Base-by-base conservation (phyloP, 2,113 vertebrate genomes). In the Chloroceryle aenea region DNA sequence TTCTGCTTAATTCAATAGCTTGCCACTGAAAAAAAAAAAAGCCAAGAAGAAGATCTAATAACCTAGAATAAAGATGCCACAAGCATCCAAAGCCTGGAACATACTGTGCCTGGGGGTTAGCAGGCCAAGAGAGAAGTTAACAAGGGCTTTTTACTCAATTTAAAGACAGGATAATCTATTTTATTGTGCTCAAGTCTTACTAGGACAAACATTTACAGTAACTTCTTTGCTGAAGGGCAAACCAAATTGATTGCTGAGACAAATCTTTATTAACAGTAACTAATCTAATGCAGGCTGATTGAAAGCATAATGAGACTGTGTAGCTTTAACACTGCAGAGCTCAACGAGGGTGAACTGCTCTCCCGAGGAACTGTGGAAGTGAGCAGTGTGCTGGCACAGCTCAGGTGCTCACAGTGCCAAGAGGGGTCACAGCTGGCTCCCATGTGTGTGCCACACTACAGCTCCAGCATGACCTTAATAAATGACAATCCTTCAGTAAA, bases 381-480 rank as follows among this genome's bases (percentile, higher is more conserved):
- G 8, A 85, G 80, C 50, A 67, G 59, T 0, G 0, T 38, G 43
- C 53, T 86, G 72, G 53, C 67, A 76, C 29, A 59, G 23, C 15
- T 10, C 16, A 9, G 19, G 69, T 17, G 59, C 29, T 61, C 32
- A 4, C 15, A 38, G 43, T n/a, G 36, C n/a, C 61, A 58, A 20
- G 27, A 63, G 8, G 32, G 6, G 13, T 48, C 68, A n/a, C 29
- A 77, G 76, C 55, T 84, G 55, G 36, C 45, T 94, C 50, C 1
- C 0, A 23, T 34, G 26, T 0, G 0, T 0, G 6, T 58, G 43
- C n/a, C 58, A 30, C 34, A 3, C 26, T 47, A 42, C 26, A 59
- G 52, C 52, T 34, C 0, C 0, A 4, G 12, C 38, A 43, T 0
- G 0, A 43, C 75, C 29, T 50, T 42, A 34, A 75, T 14, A 11